Evolutionary conservation across 1,140 invertebrate species (phyloP).

Genomic region (Lucilia sericata): DNA sequence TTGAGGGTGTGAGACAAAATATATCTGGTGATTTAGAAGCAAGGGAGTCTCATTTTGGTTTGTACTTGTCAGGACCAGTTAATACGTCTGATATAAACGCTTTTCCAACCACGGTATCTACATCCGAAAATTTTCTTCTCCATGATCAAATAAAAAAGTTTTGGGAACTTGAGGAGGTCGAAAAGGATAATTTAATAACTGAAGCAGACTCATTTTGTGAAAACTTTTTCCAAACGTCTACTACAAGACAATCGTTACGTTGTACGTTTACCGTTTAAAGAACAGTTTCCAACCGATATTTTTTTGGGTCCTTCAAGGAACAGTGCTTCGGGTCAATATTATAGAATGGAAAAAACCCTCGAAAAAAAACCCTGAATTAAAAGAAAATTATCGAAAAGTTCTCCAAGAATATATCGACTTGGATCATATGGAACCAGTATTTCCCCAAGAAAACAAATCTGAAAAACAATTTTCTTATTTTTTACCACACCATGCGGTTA

Average conservation of each 20-base stretch:
- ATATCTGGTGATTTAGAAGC: background rate
- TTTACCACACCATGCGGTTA: slow-evolving; percentile 25
- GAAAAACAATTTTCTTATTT: background rate
- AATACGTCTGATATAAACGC: background rate
- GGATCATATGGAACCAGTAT: slow-evolving; percentile 28
- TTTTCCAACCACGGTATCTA: background rate
- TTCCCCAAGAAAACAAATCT: background rate
- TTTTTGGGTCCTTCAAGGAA: background rate
- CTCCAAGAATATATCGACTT: slow-evolving; percentile 36
- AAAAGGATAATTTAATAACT: background rate
- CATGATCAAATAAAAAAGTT: background rate
- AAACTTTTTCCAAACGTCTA: background rate
- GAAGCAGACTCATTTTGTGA: background rate
- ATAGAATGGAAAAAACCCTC: slow-evolving; percentile 1
- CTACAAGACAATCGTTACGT: background rate
- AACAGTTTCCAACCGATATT: background rate
- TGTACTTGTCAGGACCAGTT: background rate
- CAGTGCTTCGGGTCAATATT: background rate
- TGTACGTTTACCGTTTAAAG: background rate
- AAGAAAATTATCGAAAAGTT: slow-evolving; percentile 20
- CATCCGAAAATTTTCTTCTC: background rate
- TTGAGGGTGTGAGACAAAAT: too few relatives aligned
- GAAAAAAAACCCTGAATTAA: slow-evolving; percentile 4
- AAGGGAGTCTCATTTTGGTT: background rate
- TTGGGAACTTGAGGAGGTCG: background rate